Conservation (phyloP, 1,140 invertebrate genomes). For the Gonioctena quinquepunctata region DNA sequence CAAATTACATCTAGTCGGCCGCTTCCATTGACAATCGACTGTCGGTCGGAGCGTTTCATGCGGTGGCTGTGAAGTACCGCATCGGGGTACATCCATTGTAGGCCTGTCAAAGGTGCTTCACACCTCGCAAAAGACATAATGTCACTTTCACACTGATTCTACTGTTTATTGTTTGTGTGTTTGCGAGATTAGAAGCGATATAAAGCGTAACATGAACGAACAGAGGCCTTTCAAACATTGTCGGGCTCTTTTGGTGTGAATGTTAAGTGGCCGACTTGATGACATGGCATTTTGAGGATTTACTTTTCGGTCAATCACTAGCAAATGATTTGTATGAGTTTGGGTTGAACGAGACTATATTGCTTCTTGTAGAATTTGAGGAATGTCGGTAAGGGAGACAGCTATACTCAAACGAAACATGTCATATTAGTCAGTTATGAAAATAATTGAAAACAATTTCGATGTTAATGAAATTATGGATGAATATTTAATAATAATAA, state of each 20-base stretch:
- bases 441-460: no score
- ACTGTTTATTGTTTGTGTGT: conserved; percentile 49
- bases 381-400: no score
- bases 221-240: not conserved
- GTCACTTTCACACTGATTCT: conserved; percentile 50
- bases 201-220: conserved; percentile 1
- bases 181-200: conserved; percentile 27
- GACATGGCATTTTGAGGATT: not conserved
- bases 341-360: no score
- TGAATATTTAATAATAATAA: no score
- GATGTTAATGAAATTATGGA: no score
- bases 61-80: conserved; percentile 47
- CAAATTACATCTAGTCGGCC: conserved; percentile 46
- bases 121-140: conserved; percentile 48
- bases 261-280: conserved; percentile 4
- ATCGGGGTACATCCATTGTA: conserved; percentile 45
- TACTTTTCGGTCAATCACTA: no score
- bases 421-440: no score
- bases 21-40: conserved; percentile 39
- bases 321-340: no score
- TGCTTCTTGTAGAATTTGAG: no score
- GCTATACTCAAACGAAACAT: no score
- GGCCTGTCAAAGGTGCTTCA: conserved; percentile 44
- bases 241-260: not conserved
- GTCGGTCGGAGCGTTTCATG: conserved; percentile 41